Percentiles rank a stretch among this genome's conserved stretches.
These are phyloP conservation scores for Amphilophus citrinellus DNA, from an alignment of 2,113 vertebrate species.

Conservation along the genomic window DNA sequence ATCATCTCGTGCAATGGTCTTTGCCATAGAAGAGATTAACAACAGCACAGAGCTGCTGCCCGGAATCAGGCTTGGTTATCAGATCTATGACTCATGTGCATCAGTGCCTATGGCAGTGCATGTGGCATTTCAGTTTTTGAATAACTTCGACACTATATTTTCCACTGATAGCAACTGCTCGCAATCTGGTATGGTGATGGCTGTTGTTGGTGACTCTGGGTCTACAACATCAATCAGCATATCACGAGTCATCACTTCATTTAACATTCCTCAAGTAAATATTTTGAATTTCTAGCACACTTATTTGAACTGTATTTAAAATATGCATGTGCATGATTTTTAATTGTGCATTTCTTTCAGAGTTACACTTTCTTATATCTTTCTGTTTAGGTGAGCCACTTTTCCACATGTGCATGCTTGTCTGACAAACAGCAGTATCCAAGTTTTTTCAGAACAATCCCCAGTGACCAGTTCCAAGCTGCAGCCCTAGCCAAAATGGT, in stretches of 20 bases:
- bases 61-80: background rate
- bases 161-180: no score
- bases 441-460: conserved; percentile 80
- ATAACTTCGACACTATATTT: background rate
- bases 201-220: no score
- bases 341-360: no score
- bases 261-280: no score
- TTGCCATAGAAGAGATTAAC: background rate
- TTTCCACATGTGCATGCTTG: conserved; percentile 71
- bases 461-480: conserved; percentile 81
- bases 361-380: no score
- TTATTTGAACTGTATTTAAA: background rate
- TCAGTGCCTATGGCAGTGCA: background rate
- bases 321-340: no score
- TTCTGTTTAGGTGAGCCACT: background rate
- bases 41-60: background rate
- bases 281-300: no score
- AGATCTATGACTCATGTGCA: background rate
- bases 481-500: conserved; percentile 74
- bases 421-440: conserved; percentile 79
- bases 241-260: no score
- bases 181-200: no score
- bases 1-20: accelerated
- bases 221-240: no score
- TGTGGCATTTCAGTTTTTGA: background rate